These are phyloP conservation scores for Cyclophora punctaria DNA, from an alignment of 2,888 invertebrate genomes.

Conservation along the genomic window DNA sequence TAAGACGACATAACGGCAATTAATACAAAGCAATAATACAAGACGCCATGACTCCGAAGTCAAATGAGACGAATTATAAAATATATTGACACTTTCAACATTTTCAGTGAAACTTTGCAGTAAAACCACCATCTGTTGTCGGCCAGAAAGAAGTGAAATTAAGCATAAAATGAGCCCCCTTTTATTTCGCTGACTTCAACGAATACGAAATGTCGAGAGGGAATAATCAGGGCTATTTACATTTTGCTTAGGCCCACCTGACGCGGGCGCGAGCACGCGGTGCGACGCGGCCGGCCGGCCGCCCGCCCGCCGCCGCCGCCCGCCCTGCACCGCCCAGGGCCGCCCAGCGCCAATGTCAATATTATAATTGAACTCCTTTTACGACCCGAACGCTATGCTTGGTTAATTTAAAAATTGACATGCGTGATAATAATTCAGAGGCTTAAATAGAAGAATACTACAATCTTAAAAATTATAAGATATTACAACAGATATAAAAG, in stretches of 20 bases:
- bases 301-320: slow-evolving; percentile 1
- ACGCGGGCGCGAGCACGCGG: slow-evolving; percentile 28
- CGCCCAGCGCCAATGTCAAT: slow-evolving; percentile 18
- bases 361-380: slow-evolving; percentile 25
- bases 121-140: slow-evolving; percentile 16
- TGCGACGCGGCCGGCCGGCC: background rate
- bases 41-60: too few species aligned
- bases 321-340: slow-evolving; percentile 23
- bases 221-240: slow-evolving; percentile 56
- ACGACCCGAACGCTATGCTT: background rate
- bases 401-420: too few species aligned
- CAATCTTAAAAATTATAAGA: too few species aligned
- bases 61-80: background rate
- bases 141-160: slow-evolving; percentile 30
- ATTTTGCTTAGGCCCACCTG: slow-evolving; percentile 56
- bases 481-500: too few species aligned
- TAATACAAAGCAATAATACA: too few species aligned
- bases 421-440: too few species aligned
- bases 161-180: slow-evolving; percentile 34
- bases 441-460: too few species aligned
- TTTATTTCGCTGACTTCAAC: slow-evolving; percentile 46
- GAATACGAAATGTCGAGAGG: slow-evolving; percentile 46
- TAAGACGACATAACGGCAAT: too few species aligned
- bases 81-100: slow-evolving; percentile 11
- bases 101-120: slow-evolving; percentile 15